Base-by-base conservation (phyloP, 2,113 vertebrate genomes). In the Thalassoma bifasciatum region DNA sequence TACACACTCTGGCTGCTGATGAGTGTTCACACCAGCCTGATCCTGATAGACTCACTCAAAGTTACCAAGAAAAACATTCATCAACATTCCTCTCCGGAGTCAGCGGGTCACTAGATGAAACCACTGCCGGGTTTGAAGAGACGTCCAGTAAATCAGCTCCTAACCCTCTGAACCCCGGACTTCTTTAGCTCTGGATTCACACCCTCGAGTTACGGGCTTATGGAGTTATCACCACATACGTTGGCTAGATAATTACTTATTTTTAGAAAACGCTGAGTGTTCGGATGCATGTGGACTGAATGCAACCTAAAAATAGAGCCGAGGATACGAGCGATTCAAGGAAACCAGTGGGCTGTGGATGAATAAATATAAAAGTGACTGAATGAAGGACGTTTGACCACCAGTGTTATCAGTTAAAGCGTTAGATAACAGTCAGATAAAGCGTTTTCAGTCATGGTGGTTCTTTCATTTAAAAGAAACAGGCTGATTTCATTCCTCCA, bases 31-130 rank as follows among this genome's bases (percentile, higher is more conserved):
- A 47, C 16, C 42, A 63, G 44, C 37, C 14, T 23, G 66, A 75
- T 57, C 66, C 53, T 19, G 36, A 65, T 10, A 34, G 12, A 64
- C 54, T 61, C 46, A 44, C 46, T 65, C 51, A 73, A 72, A 78
- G 60, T 72, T 54, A 60, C 53, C 22, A 42, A 52, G 51, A 75
- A 22, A 30, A 80, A 59, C 50, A 72, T 49, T 60, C 34, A 62
- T 64, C 34, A 70, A 58, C 66, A 16, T 72, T 72, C 60, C 46
- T 11, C 61, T 17, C 58, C 44, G 17, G 22, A 49, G 22, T 21
- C 61, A 13, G 10, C 34, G 5, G 7, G 52, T 30, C 30, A n/a
- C 5, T 11, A 23, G 7, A 44, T 38, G 6, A 8, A 54, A 10
- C 12, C 62, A 21, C 19, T 0, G 63, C 4, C 2, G 24, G 37